phyloP scores from a whole-genome alignment of 2,888 invertebrate genomes.

The Halictus quadricinctus region DNA sequence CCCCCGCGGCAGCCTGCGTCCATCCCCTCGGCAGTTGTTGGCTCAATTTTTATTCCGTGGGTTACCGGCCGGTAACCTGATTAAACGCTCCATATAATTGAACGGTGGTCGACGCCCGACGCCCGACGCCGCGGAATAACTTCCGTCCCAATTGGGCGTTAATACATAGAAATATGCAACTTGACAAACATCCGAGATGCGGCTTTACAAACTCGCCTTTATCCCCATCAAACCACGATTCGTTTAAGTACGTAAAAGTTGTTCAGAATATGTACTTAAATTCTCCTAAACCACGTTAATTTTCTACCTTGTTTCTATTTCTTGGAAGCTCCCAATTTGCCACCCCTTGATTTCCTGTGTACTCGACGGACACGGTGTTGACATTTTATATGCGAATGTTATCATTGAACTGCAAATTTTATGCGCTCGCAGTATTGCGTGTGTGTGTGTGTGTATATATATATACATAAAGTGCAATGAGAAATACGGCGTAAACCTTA shows the following conservation, averaged over 20 bases:
- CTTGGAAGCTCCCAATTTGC: too few relatives aligned
- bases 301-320: too few relatives aligned
- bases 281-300: too few relatives aligned
- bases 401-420: neutral
- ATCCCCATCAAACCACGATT: constrained; percentile 1
- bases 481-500: neutral
- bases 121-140: constrained; percentile 33
- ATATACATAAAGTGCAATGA: neutral
- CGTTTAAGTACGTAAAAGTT: neutral
- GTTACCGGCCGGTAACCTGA: constrained; percentile 55
- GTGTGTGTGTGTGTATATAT: too few relatives aligned
- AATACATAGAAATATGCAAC: constrained; percentile 30
- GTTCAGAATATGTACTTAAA: too few relatives aligned
- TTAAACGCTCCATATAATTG: constrained; percentile 67
- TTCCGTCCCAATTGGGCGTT: constrained; percentile 40
- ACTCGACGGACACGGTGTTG: neutral
- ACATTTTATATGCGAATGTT: neutral
- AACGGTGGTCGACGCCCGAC: constrained; percentile 37
- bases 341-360: neutral
- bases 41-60: constrained; percentile 58
- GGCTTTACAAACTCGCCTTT: constrained; percentile 22
- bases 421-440: neutral
- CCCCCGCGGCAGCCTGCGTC: neutral
- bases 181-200: constrained; percentile 28
- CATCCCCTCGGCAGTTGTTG: constrained; percentile 4